Base-by-base conservation (phyloP, 2,113 vertebrate species). In the Cettia cetti region DNA sequence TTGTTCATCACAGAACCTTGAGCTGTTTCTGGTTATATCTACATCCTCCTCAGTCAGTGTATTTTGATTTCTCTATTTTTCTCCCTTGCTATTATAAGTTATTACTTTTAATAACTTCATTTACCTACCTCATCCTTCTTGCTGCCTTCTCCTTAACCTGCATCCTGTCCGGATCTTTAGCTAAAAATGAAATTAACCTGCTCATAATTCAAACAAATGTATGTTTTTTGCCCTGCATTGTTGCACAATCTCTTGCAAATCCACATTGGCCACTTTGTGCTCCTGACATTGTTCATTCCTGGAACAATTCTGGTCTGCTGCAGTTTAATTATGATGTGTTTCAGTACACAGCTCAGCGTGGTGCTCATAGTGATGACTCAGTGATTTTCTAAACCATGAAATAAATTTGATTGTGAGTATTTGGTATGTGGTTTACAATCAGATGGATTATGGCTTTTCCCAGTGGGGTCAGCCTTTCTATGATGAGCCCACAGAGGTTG, bases 331-430 rank as follows among this genome's bases (percentile, higher is more conserved):
- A 57, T 16, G 23, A 42, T 70, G 54, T 80, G 39, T 96, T 72
- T 90, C 79, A 88, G 84, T 20, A 54, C 42, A n/a, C 59, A 70
- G 11, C 82, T 70, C 85, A 59, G 59, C 2, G 0, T 75, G 75
- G 33, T 71, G 76, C 63, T 92, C 63, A 21, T 15, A 63, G 50
- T 59, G 71, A 81, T 90, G 68, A 92, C 64, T 83, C 19, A 50
- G 78, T 53, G 61, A 76, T 87, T 94, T 92, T 79, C 78, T 87
- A 85, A 79, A 76, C 83, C 40, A n/a, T 94, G 40, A 86, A 92
- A 86, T 90, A 61, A 80, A 72, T 92, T 66, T 79, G 72, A 74
- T 57, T n/a, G 44, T 89, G 66, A 81, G 35, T 53, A 50, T 79
- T 79, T 2, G 5, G n/a, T 42, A 53, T 63, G 60, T 81, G 45